A percentile compares a stretch with the other conserved stretches of the same genome.
phyloP scores from a whole-genome alignment of 1,140 invertebrate species.

The Brachionus sp. region DNA sequence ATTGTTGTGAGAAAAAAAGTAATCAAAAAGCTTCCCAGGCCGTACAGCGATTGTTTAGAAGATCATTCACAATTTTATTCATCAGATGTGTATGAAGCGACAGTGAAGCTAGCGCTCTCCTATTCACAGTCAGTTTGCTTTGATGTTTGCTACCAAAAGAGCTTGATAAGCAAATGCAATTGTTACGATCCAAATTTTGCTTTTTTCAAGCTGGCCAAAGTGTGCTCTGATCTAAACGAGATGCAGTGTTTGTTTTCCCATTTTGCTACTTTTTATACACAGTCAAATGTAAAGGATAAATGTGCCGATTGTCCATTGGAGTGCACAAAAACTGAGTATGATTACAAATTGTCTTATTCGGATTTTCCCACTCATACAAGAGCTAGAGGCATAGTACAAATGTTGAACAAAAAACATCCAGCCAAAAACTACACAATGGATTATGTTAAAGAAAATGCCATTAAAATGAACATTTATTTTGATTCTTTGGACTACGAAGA shows the following conservation, averaged over 20 bases:
- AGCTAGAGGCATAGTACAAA: not conserved
- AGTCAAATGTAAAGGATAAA: not conserved
- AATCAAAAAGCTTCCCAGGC: not conserved
- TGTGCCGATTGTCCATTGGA: conserved; percentile 16
- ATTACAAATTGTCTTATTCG: not conserved
- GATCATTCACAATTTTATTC: not conserved
- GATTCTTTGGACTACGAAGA: not conserved
- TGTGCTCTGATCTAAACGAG: not conserved
- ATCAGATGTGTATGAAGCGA: not conserved
- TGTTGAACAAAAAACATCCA: not conserved
- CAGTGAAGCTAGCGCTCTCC: not conserved
- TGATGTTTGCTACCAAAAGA: not conserved
- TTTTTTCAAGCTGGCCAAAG: not conserved
- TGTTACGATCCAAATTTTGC: not conserved
- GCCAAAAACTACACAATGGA: not conserved
- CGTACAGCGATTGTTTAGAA: not conserved
- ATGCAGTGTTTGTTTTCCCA: not conserved
- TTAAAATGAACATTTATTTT: not conserved
- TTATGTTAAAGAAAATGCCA: not conserved
- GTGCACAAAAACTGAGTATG: not conserved
- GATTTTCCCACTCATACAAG: not conserved
- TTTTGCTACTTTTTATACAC: not conserved
- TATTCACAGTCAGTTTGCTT: not conserved
- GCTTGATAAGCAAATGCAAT: not conserved
- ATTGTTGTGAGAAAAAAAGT: not conserved